A percentile compares a stretch with the other conserved stretches of the same genome.
These are phyloP conservation scores for Zaprionus obscuricornis DNA, from an alignment of 2,888 invertebrate species.

Conservation along the genomic window DNA sequence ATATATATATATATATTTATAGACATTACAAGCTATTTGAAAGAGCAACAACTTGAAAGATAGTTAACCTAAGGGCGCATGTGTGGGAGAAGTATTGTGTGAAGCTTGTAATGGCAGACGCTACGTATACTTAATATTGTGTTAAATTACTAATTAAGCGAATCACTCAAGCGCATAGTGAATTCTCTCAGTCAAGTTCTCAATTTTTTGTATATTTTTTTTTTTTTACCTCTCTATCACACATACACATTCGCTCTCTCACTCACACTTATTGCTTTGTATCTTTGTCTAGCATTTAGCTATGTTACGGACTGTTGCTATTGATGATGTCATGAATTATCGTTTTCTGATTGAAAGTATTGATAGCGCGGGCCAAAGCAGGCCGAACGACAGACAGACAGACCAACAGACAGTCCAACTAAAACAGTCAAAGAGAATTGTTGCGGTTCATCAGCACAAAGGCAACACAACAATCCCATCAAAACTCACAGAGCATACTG, in stretches of 20 bases:
- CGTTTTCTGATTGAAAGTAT: constrained; percentile 77
- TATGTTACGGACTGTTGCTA: constrained; percentile 48
- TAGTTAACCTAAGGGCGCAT: too few species aligned
- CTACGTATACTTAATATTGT: constrained; percentile 70
- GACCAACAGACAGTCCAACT: too few species aligned
- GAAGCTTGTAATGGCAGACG: too few species aligned
- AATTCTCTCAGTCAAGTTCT: constrained; percentile 1
- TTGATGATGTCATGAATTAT: constrained; percentile 79
- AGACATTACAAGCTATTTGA: constrained; percentile 75
- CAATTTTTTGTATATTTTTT: too few species aligned
- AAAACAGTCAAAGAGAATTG: too few species aligned
- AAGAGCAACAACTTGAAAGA: too few species aligned
- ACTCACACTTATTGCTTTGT: not conserved
- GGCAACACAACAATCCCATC: constrained; percentile 17
- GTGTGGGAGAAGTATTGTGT: too few species aligned
- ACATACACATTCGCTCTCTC: not conserved
- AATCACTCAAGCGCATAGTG: constrained; percentile 55
- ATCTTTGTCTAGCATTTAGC: constrained; percentile 1
- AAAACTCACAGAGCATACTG: too few species aligned
- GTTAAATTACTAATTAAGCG: constrained; percentile 74
- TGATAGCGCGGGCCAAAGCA: constrained; percentile 52
- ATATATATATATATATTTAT: constrained; percentile 55
- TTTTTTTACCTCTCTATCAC: too few species aligned
- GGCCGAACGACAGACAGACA: constrained; percentile 17
- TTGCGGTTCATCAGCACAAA: constrained; percentile 54